Base-by-base conservation (phyloP, 2,797 vertebrate species). In the Leptodactylus fallax region DNA sequence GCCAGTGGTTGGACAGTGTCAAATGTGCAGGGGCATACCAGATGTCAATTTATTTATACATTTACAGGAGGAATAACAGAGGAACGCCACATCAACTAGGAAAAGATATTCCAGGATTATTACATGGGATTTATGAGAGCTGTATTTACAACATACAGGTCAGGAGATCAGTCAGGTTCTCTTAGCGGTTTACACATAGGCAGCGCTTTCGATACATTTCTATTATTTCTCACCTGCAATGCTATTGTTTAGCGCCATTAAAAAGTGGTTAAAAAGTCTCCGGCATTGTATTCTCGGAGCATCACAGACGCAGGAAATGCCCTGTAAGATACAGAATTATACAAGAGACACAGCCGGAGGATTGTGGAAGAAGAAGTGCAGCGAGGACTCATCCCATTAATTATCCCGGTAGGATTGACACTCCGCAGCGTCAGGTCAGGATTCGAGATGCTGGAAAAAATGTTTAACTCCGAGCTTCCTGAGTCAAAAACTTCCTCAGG, bases 361-460 rank as follows among this genome's bases (percentile, higher is more conserved):
- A 77, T 23, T 51, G 0, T 21, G 65, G 87, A 85, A 76, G 21
- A 71, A 85, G 56, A 71, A 80, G 55, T 56, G 77, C 11, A 65
- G n/a, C 45, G 51, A 56, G 14, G 17, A 71, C 61, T 49, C 27
- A 45, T 16, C n/a, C 71, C 53, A 86, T 89, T 87, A 82, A 86
- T 89, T 86, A 86, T 89, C 88, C 72, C 74, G 67, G 88, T 83
- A 47, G 85, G 85, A 79, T n/a, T 87, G 85, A 79, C 88, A 89
- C 55, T 21, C 8, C 55, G 85, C 76, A 83, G 82, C 80, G 45
- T 89, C 88, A 83, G 85, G 88, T 86, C 85, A 87, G 63, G 55
- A 86, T 71, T 67, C 55, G 49, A 72, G 36, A 85, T 53, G 79
- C 88, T 77, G 23, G 85, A 89, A 82, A 83, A 69, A 71, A 78